Conservation (phyloP, 2,888 invertebrate species). For the Sarcophaga subvicina region DNA sequence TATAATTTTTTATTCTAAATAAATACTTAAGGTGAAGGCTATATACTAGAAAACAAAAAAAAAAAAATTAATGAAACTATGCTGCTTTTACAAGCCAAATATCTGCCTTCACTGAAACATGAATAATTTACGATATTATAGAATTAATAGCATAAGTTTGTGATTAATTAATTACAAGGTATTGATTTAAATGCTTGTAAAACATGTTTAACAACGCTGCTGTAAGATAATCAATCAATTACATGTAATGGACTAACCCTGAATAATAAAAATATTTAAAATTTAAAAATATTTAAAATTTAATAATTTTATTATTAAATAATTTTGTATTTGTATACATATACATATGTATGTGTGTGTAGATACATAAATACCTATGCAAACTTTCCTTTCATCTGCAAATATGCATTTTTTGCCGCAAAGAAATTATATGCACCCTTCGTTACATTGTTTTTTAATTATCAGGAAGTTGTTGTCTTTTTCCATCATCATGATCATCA, state of each 20-base stretch:
- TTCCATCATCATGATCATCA: not conserved
- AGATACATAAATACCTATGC: not conserved
- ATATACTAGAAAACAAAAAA: not conserved
- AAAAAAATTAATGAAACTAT: no score
- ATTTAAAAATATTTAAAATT: no score
- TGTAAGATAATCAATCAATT: not conserved
- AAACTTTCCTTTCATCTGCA: not conserved
- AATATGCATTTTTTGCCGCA: not conserved
- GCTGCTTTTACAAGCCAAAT: no score
- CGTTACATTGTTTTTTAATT: not conserved
- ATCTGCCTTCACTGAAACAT: not conserved
- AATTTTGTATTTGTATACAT: no score
- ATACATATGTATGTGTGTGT: no score
- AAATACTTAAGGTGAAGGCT: slow-evolving; percentile 28
- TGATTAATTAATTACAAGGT: not conserved
- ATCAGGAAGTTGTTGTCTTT: not conserved
- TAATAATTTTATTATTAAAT: not conserved
- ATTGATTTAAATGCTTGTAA: slow-evolving; percentile 6
- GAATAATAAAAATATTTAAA: not conserved
- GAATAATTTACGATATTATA: not conserved
- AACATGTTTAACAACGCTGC: not conserved
- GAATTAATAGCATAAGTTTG: not conserved
- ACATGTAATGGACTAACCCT: not conserved
- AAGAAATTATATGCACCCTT: not conserved
- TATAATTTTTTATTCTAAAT: not conserved